Conservation (phyloP, 2,888 invertebrate genomes). For the Ochropleura plecta region DNA sequence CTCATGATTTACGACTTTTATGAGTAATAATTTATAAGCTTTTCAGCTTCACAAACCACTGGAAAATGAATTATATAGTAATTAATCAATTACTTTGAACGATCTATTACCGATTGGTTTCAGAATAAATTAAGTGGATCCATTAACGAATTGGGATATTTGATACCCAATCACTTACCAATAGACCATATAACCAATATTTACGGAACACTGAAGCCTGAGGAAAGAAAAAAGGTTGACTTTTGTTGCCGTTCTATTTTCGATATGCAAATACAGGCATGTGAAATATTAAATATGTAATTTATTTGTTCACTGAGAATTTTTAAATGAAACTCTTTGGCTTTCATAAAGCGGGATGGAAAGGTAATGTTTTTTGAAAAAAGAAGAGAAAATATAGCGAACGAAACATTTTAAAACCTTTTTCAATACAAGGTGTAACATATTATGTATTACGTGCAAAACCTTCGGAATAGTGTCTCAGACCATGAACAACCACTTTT, state of each 20-base stretch:
- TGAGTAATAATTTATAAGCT: constrained; percentile 63
- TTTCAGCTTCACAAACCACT: constrained; percentile 50
- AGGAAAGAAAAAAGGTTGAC: constrained; percentile 43
- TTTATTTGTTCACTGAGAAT: constrained; percentile 29
- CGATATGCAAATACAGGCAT: constrained; percentile 37
- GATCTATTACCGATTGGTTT: constrained; percentile 54
- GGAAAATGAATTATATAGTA: constrained; percentile 60
- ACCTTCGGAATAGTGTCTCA: too few species aligned
- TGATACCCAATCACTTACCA: constrained; percentile 63
- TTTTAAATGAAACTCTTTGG: constrained; percentile 1
- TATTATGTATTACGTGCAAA: too few species aligned
- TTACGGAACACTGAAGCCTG: constrained; percentile 35
- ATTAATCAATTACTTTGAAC: constrained; percentile 69
- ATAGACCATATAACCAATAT: constrained; percentile 36
- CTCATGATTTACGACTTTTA: constrained; percentile 55
- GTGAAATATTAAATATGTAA: constrained; percentile 45
- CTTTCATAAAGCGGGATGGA: background rate
- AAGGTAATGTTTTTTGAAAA: background rate
- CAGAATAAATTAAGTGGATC: constrained; percentile 65
- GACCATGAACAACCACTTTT: too few species aligned
- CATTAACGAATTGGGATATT: constrained; percentile 67
- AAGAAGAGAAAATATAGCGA: background rate
- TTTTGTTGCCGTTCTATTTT: constrained; percentile 38
- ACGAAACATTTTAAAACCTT: too few species aligned
- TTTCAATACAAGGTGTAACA: too few species aligned